Evolutionary conservation across 2,888 invertebrate genomes (phyloP).

Genomic region (Tribolium freemani): DNA sequence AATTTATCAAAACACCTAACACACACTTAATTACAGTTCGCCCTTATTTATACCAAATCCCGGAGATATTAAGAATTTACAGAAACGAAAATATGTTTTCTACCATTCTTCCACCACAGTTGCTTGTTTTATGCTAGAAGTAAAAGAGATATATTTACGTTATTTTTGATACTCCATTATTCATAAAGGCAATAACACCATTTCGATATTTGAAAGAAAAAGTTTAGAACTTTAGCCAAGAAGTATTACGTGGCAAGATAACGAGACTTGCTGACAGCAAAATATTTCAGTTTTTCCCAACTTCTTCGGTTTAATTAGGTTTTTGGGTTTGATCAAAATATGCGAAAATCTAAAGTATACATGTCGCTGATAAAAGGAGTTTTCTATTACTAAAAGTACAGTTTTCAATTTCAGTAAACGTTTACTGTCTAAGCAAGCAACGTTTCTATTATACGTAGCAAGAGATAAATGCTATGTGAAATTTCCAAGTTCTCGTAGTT

Average conservation of each 20-base stretch:
- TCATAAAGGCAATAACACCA: slow-evolving; percentile 20
- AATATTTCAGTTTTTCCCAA: neutral
- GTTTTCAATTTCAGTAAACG: neutral
- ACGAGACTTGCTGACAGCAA: neutral
- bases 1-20: slow-evolving; percentile 6
- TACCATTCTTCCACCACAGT: too few species aligned
- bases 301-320: neutral
- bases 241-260: slow-evolving; percentile 14
- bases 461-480: slow-evolving; percentile 14
- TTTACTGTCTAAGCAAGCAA: neutral
- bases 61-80: too few species aligned
- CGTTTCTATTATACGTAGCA: slow-evolving; percentile 4
- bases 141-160: slow-evolving; percentile 25
- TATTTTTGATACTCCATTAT: slow-evolving; percentile 25
- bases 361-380: neutral
- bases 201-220: slow-evolving; percentile 21
- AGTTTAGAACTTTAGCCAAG: slow-evolving; percentile 28
- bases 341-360: neutral
- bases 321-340: too few species aligned
- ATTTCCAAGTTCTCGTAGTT: slow-evolving; percentile 22
- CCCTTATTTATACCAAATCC: neutral
- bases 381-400: slow-evolving; percentile 1
- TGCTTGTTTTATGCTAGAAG: neutral
- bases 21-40: neutral
- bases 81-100: too few species aligned